These are phyloP conservation scores for Lepas anatifera DNA, from an alignment of 2,888 invertebrate species.

Conservation along the genomic window DNA sequence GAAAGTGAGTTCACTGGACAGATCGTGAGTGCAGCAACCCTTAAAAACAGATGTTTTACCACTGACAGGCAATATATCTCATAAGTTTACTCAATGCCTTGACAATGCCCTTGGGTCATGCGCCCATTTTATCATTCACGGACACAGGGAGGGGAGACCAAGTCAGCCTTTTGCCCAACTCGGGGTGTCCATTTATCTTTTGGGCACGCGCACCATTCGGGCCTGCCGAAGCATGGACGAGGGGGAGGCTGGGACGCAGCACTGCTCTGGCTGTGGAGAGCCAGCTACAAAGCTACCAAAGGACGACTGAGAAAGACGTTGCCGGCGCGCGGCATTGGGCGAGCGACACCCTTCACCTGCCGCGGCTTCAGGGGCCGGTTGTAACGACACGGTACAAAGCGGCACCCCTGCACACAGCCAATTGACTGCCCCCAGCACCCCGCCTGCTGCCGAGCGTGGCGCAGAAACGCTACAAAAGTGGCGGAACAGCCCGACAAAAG, in stretches of 20 bases:
- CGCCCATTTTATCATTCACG: no score
- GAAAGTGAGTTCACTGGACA: no score
- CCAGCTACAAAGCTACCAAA: no score
- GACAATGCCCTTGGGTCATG: no score
- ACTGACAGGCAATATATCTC: no score
- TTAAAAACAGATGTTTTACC: no score
- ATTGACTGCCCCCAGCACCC: neutral
- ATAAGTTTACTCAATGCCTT: no score
- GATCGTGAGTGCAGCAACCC: no score
- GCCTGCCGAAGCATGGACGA: neutral
- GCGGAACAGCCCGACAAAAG: neutral
- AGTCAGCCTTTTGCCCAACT: neutral
- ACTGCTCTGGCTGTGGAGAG: no score
- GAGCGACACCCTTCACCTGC: neutral
- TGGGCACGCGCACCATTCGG: neutral
- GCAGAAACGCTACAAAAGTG: neutral
- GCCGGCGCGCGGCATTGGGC: neutral
- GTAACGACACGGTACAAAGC: slow-evolving; percentile 1
- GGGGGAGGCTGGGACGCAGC: neutral
- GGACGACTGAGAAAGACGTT: slow-evolving; percentile 3
- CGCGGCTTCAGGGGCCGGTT: neutral
- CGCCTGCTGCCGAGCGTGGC: neutral
- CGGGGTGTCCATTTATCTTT: neutral
- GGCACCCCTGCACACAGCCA: neutral
- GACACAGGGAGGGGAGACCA: no score